These are phyloP conservation scores for Eonycteris spelaea DNA, from an alignment of 2,113 vertebrate species.

Conservation along the genomic window DNA sequence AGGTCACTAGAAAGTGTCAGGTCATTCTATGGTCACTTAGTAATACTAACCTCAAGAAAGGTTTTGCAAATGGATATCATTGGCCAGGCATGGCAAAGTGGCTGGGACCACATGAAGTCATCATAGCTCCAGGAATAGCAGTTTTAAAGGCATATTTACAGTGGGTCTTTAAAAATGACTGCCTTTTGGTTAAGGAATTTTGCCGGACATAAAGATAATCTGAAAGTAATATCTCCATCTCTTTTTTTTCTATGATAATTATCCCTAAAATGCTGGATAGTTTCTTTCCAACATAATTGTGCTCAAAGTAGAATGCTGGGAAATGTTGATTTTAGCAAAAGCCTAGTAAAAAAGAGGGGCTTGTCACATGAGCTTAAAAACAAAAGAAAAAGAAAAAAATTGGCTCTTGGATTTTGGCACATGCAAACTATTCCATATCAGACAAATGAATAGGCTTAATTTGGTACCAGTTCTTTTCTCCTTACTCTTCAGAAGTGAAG, in stretches of 20 bases:
- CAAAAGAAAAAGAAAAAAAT: constrained; percentile 35
- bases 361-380: constrained; percentile 30
- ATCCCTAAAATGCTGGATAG: constrained; percentile 30
- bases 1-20: not conserved
- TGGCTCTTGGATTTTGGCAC: constrained; percentile 57
- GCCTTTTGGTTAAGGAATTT: constrained; percentile 8
- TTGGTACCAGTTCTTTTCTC: constrained; percentile 8
- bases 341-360: constrained; percentile 24
- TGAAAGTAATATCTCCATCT: not conserved
- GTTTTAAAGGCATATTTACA: not conserved
- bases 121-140: not conserved
- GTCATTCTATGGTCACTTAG: not conserved
- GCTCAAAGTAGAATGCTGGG: constrained; percentile 39
- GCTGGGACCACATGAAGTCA: not conserved
- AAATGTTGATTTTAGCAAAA: constrained; percentile 70
- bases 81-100: not conserved
- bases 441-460: constrained; percentile 50
- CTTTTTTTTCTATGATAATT: not conserved
- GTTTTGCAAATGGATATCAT: not conserved
- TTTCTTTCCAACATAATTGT: constrained; percentile 42
- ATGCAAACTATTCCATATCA: constrained; percentile 47
- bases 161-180: not conserved
- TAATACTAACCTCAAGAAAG: not conserved
- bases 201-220: constrained; percentile 21
- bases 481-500: constrained; percentile 3